Evolutionary conservation across 2,888 invertebrate species (phyloP).

Genomic region (Hybos culiciformis): DNA sequence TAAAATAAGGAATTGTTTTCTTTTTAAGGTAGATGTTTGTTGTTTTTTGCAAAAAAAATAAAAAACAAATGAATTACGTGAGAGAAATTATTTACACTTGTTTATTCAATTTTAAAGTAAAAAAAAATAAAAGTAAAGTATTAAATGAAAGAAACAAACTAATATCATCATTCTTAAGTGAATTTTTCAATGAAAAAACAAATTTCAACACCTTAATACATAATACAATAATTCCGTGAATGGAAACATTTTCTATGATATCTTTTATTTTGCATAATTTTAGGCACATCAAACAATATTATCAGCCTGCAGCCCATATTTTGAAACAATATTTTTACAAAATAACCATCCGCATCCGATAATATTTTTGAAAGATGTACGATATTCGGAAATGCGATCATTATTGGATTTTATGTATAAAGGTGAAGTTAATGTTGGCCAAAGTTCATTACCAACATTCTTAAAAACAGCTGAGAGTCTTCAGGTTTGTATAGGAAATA

Average conservation of each 20-base stretch:
- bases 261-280: no score
- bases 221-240: background rate
- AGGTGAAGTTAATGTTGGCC: slow-evolving; percentile 81
- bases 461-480: slow-evolving; percentile 84
- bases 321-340: slow-evolving; percentile 80
- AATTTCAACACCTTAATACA: slow-evolving; percentile 11
- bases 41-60: no score
- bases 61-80: no score
- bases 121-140: no score
- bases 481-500: slow-evolving; percentile 40
- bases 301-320: slow-evolving; percentile 88
- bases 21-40: no score
- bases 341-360: slow-evolving; percentile 83
- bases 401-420: slow-evolving; percentile 88
- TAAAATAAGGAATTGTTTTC: no score
- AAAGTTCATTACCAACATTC: slow-evolving; percentile 80
- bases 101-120: no score
- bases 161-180: background rate
- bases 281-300: slow-evolving; percentile 86
- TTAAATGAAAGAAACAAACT: no score
- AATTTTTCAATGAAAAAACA: slow-evolving; percentile 4
- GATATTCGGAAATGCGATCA: slow-evolving; percentile 78
- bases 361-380: slow-evolving; percentile 85
- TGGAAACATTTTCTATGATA: no score
- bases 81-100: no score